phyloP scores from a whole-genome alignment of 1,140 invertebrate genomes.

The Meloidogyne floridensis region DNA sequence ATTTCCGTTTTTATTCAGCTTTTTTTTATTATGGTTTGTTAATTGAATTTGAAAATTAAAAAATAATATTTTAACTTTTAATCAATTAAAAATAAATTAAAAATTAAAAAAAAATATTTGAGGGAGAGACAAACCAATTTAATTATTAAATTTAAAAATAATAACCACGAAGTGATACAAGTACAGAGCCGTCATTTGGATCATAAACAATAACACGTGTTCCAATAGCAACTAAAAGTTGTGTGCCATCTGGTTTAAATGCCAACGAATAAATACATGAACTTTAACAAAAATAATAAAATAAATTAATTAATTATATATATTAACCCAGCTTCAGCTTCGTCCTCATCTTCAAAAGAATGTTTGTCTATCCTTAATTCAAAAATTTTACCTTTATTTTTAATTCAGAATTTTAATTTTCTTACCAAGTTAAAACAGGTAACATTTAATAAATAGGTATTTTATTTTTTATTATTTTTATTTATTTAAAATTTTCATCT shows the following conservation, averaged over 20 bases:
- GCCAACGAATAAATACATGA: slow-evolving; percentile 88
- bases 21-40: no score
- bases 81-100: no score
- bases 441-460: slow-evolving; percentile 15
- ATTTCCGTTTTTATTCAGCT: no score
- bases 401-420: neutral
- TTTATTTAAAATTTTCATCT: neutral
- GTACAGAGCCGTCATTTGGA: slow-evolving; percentile 82
- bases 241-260: slow-evolving; percentile 90
- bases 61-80: no score
- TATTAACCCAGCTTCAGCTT: slow-evolving; percentile 20
- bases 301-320: neutral
- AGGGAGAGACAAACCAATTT: no score
- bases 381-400: neutral
- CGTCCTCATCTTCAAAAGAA: slow-evolving; percentile 34
- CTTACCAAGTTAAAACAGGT: slow-evolving; percentile 28
- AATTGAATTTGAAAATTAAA: no score
- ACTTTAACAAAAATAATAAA: slow-evolving; percentile 56
- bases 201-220: slow-evolving; percentile 90
- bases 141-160: neutral
- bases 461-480: neutral
- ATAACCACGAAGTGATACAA: slow-evolving; percentile 82
- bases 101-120: neutral
- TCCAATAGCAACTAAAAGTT: slow-evolving; percentile 89
- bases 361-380: slow-evolving; percentile 41